phyloP scores from a whole-genome alignment of 2,113 vertebrate species.

The Dolichallabes microphthalmus region DNA sequence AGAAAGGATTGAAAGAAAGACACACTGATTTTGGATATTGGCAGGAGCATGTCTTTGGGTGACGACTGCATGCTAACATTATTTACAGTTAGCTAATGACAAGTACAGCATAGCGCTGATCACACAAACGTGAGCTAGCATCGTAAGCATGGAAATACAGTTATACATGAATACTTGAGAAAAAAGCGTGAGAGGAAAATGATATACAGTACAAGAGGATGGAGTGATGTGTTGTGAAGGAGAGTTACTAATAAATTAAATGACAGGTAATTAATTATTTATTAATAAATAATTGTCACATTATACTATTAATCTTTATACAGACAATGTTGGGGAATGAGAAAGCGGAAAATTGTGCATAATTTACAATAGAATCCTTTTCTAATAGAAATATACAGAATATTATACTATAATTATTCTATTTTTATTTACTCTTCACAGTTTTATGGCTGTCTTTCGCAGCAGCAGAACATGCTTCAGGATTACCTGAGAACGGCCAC shows the following conservation, averaged over 20 bases:
- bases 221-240: neutral
- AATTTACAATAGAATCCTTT: neutral
- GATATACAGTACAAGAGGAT: neutral
- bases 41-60: neutral
- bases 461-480: conserved; percentile 78
- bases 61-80: too few species aligned
- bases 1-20: too few species aligned
- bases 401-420: neutral
- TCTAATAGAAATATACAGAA: neutral
- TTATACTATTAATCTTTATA: neutral
- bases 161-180: too few species aligned
- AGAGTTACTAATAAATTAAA: too few species aligned
- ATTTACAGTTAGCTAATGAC: neutral
- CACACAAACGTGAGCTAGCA: neutral
- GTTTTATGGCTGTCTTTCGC: conserved; percentile 77
- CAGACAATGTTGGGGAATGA: neutral
- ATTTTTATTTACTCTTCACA: conserved; percentile 19
- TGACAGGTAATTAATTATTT: too few species aligned
- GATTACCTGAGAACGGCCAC: conserved; percentile 77
- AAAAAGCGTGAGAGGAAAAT: neutral
- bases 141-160: neutral
- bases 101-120: neutral
- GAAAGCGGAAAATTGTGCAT: too few species aligned
- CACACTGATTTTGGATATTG: neutral
- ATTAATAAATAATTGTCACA: neutral